Conservation (phyloP, 2,113 vertebrate species). For the Crotalus helleri region DNA sequence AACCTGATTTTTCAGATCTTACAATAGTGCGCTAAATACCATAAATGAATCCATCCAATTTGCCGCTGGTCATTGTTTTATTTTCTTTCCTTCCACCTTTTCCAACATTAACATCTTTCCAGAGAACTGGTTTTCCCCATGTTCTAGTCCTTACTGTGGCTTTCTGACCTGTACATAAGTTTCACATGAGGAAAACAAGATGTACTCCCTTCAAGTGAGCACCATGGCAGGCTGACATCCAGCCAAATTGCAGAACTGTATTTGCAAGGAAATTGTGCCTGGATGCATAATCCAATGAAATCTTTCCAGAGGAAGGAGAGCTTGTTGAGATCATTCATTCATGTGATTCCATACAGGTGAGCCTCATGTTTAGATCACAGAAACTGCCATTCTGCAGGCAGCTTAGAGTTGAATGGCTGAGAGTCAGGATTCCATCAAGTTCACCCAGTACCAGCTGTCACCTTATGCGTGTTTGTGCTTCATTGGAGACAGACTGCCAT, state of each 20-base stretch:
- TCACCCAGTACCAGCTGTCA: not conserved
- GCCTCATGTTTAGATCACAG: not conserved
- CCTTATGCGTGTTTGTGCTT: not conserved
- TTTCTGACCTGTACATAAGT: not conserved
- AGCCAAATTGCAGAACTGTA: not conserved
- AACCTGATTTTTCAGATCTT: not conserved
- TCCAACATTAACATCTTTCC: not conserved
- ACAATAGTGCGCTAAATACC: not conserved
- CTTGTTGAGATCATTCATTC: not conserved
- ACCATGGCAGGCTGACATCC: not conserved
- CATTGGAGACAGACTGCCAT: not conserved
- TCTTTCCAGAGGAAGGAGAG: not conserved
- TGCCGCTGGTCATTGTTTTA: not conserved
- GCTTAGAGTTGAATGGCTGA: not conserved
- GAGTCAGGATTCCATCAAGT: not conserved
- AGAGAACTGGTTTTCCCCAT: not conserved
- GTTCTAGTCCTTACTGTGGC: not conserved
- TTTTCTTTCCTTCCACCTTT: not conserved
- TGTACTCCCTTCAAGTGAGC: not conserved
- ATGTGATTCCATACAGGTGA: not conserved
- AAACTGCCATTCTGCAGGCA: not conserved
- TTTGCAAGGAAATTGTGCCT: not conserved
- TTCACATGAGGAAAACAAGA: not conserved
- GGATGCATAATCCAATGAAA: not conserved
- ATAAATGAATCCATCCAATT: not conserved